Evolutionary conservation across 2,113 vertebrate genomes (phyloP), one percentile per base, ranked within the genome.

Genomic region (Aptenodytes forsteri): DNA sequence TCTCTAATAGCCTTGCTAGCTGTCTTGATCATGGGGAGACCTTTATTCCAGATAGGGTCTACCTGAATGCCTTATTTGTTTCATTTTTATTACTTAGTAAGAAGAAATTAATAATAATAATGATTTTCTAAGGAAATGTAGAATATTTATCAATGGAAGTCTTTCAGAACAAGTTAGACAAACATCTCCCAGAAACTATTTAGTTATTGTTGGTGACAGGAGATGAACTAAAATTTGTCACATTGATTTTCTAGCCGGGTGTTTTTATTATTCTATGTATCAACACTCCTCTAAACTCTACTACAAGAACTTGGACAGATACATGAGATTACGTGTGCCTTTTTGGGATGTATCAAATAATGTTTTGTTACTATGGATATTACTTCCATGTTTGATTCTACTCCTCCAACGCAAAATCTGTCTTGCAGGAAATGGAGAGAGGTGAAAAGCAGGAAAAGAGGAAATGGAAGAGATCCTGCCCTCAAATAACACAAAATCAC

Each of bases 291-390:
- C 42, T 71, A 49, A 86, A 62, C 18, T 34, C 13, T 83, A 12
- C 3, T 36, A 44, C 23, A 75, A 79, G 11, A 6, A 59, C 54
- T 46, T 44, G 54, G 32, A 83, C 19, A 38, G 49, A 65, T 55
- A 38, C 4, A 42, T 34, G n/a, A 64, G 12, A 40, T 5, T 70
- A 14, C 0, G 0, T 58, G 7, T 40, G 10, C 17, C 13, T 46
- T 79, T 94, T 71, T 11, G 16, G 30, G 12, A 21, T 46, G 4
- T 40, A 46, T 50, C 27, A 89, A 67, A 21, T 76, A 67, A 61
- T 46, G 11, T 66, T 36, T 84, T 65, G 15, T 67, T 84, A 52
- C 11, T 65, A 34, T 38, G 30, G 20, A 49, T 73, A 78, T 58
- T 87, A 52, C 16, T 71, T 87, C 13, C 9, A 7, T 70, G 8